These are phyloP conservation scores for Enteromius thamalakanensis DNA, from an alignment of 2,797 vertebrate species.

Conservation along the genomic window DNA sequence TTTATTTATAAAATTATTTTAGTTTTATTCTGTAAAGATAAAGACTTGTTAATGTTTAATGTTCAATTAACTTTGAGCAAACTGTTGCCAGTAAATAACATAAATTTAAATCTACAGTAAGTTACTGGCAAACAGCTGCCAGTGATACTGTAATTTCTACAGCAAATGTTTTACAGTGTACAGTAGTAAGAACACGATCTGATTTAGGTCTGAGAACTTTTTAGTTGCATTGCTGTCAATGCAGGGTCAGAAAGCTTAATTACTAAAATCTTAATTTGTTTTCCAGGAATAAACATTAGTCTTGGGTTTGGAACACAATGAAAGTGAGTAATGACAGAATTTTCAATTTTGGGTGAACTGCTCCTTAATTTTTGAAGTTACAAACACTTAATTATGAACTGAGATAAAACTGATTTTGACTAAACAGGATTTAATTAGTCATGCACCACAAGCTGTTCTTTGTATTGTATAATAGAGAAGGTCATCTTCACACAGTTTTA, in stretches of 20 bases:
- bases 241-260: neutral
- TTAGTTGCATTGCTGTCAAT: neutral
- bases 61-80: too few relatives aligned
- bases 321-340: neutral
- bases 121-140: too few relatives aligned
- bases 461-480: conserved; percentile 9
- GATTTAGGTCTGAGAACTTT: neutral
- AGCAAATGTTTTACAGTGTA: too few relatives aligned
- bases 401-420: neutral
- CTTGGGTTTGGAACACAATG: neutral
- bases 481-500: conserved; percentile 48
- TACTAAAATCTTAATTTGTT: neutral
- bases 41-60: too few relatives aligned
- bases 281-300: neutral
- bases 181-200: too few relatives aligned
- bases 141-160: too few relatives aligned
- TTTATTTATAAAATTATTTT: too few relatives aligned
- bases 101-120: too few relatives aligned
- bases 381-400: neutral
- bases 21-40: too few relatives aligned
- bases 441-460: neutral
- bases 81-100: too few relatives aligned
- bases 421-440: neutral
- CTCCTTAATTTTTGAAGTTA: neutral
- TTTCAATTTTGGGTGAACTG: neutral